Base-by-base conservation (phyloP, 2,797 vertebrate species). In the Avahi laniger region DNA sequence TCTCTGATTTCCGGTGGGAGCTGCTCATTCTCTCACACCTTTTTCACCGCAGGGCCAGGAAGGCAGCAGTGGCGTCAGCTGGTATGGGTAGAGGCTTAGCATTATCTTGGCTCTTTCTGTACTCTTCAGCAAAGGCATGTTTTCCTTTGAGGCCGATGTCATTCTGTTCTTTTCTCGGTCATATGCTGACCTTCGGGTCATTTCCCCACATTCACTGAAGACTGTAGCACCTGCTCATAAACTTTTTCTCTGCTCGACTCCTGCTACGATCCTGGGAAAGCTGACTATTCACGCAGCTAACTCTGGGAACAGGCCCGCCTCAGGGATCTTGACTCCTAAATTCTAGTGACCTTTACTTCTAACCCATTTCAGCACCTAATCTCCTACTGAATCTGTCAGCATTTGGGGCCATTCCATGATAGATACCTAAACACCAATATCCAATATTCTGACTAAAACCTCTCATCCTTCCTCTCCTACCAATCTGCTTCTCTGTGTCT, bases 221-320 rank as follows among this genome's bases (percentile, higher is more conserved):
- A 89, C 52, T 52, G 12, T 82, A 75, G 22, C 69, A 81, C 18
- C 80, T 52, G 59, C 43, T 91, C 59, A 43, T 43, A 54, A 86
- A 57, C n/a, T 78, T 85, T 91, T 75, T 69, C 82, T 95, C 82
- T 59, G 41, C 43, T 28, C n/a, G 93, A 24, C n/a, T 89, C 69
- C 41, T 89, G 78, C 24, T 84, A 33, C 41, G 65, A 86, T 72
- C 46, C 43, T 61, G 22, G 30, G 41, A 86, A 93, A 78, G 38
- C 7, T 59, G 28, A 76, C 24, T 72, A 75, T 82, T 92, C 20
- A 30, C 15, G 22, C 4, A 89, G 46, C 33, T 20, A 69, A 93
- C 24, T 70, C 70, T 48, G 57, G 5, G 43, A 82, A 50, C 17
- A 90, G 20, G 33, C 13, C 26, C 69, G 10, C 38, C 35, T 89